Base-by-base conservation (phyloP, 2,888 invertebrate genomes). In the Eupsilia transversa region DNA sequence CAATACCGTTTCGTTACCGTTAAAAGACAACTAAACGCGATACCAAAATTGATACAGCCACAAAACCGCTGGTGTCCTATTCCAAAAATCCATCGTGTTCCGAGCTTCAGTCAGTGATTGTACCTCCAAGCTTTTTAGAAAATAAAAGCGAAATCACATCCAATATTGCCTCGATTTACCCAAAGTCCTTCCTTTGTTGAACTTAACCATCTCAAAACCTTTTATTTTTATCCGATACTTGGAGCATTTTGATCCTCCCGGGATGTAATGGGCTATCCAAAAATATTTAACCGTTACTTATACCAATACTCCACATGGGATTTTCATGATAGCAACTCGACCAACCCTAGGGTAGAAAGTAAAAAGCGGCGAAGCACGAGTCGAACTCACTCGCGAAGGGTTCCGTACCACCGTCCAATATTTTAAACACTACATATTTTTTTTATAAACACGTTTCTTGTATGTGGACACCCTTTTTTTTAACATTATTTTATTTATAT, bases 121-220 rank as follows among this genome's bases (percentile, higher is more conserved):
- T 9, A 63, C 56, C 7, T 46, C 41, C 43, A 76, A 17, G 12
- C 23, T 43, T 49, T 77, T 71, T 7, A 38, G 30, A 35, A 59
- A 78, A 79, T 79, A 71, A 79, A 59, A 79, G 35, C 35, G 17
- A 64, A 79, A 54, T 46, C 72, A 38, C 72, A 59, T 78, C 23
- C 79, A 63, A 70, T 64, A 72, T 38, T 72, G 79, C 9, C 38
- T 65, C 64, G 6, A 35, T 54, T n/a, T 33, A 72, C 23, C 38
- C 59, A 43, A 38, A 72, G 38, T 41, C 54, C 38, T 65, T 60
- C 38, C 46, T 72, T 52, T 64, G 56, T 30, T 27, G 49, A 63
- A 63, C 35, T 41, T 35, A 70, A 54, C 72, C 27, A 46, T 71
- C 23, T 46, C 72, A 41, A 79, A 60, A 65, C 12, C 46, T 60